phyloP scores from a whole-genome alignment of 2,888 invertebrate genomes.

The Chymomyza caudatula region DNA sequence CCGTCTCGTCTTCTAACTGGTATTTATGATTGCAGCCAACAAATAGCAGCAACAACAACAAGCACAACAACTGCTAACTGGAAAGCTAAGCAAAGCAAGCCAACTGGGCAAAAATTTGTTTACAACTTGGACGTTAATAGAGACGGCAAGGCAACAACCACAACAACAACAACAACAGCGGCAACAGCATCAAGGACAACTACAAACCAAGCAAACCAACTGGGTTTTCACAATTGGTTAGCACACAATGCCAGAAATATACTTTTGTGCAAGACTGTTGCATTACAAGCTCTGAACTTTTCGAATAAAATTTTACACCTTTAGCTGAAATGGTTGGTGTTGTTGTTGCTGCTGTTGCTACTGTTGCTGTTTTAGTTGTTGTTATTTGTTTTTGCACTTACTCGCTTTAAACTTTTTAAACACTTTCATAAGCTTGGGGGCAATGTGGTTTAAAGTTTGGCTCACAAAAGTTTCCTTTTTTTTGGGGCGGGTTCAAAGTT shows the following conservation, averaged over 20 bases:
- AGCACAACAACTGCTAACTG: neutral
- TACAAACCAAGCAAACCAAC: slow-evolving; percentile 24
- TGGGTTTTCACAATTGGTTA: slow-evolving; percentile 56
- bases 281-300: slow-evolving; percentile 43
- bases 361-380: slow-evolving; percentile 6
- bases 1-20: slow-evolving; percentile 52
- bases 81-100: slow-evolving; percentile 8
- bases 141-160: slow-evolving; percentile 49
- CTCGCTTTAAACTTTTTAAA: slow-evolving; percentile 6
- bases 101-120: slow-evolving; percentile 64
- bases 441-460: neutral
- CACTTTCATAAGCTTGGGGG: slow-evolving; percentile 35
- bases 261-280: slow-evolving; percentile 38
- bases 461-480: neutral
- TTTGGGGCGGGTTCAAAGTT: neutral
- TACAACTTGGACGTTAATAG: slow-evolving; percentile 71
- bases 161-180: slow-evolving; percentile 13
- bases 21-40: slow-evolving; percentile 62
- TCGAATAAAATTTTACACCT: slow-evolving; percentile 67
- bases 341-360: neutral
- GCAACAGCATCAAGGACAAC: slow-evolving; percentile 6
- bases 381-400: neutral
- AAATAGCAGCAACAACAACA: neutral
- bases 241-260: slow-evolving; percentile 15
- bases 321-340: slow-evolving; percentile 10